Percentiles rank a stretch among this genome's conserved stretches.
Conservation (phyloP, 2,113 vertebrate genomes). For the Xenopus laevis region DNA sequence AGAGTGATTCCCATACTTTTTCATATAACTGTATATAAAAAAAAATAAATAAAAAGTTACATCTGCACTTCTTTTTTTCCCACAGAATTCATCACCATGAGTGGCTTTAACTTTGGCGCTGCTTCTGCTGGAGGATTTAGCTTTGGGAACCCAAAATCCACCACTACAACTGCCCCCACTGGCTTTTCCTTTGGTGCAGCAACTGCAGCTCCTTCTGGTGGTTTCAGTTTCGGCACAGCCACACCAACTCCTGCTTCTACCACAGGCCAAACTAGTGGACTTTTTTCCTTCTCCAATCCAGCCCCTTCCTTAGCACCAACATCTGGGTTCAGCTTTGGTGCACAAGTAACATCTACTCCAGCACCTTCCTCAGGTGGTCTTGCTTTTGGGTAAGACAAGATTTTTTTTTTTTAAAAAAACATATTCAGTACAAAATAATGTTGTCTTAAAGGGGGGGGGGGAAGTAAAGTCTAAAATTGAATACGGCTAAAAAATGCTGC, state of each 20-base stretch:
- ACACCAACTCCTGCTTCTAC: conserved; percentile 46
- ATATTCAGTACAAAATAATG: too few species aligned
- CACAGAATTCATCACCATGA: conserved; percentile 62
- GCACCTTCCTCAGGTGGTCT: conserved; percentile 58
- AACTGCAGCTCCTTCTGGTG: conserved; percentile 44
- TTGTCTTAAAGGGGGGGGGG: too few species aligned
- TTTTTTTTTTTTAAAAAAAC: too few species aligned
- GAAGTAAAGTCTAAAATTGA: too few species aligned
- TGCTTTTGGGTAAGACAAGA: conserved; percentile 65
- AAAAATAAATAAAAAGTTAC: too few species aligned
- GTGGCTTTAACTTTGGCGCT: conserved; percentile 73
- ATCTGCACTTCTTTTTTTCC: background rate
- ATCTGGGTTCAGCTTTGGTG: conserved; percentile 72
- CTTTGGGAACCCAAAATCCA: conserved; percentile 65
- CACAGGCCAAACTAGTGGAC: conserved; percentile 49
- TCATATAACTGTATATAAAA: too few species aligned
- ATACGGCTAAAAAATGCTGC: too few species aligned
- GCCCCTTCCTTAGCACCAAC: conserved; percentile 50
- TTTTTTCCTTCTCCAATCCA: conserved; percentile 62
- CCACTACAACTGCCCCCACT: conserved; percentile 23
- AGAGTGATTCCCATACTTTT: too few species aligned
- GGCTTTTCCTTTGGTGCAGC: conserved; percentile 65
- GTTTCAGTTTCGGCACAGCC: conserved; percentile 67
- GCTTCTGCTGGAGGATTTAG: conserved; percentile 64
- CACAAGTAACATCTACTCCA: conserved; percentile 49